Evolutionary conservation across 2,113 vertebrate genomes (phyloP), one percentile per base, ranked within the genome.

Genomic region (Pampusana beccarii): DNA sequence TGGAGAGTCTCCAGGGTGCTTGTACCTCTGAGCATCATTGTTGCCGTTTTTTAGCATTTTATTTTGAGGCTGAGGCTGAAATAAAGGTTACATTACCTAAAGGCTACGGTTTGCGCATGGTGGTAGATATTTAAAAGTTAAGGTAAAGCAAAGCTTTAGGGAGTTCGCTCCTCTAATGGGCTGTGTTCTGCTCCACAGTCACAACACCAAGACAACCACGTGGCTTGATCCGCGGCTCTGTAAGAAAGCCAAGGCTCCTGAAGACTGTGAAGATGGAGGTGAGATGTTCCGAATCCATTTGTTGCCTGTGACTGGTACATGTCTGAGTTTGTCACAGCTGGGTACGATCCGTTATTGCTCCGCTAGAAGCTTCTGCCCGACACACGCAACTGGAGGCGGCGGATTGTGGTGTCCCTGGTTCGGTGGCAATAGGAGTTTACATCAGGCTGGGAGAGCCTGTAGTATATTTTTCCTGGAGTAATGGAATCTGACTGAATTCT

Each of bases 181-280:
- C 12, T 73, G 1, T 48, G 24, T 91, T 97, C 90, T 97, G 38
- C 97, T 97, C 81, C 94, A 29, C 92, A 99, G 99, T 94, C 99
- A 99, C 88, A 99, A 99, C 98, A 99, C 98, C 88, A 99, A 99
- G 98, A 99, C 99, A 51, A 99, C 99, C 17, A 99, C 99, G 11
- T 99, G 99, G 99, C 97, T 99, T 95, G 99, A 99, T 96, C 99
- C 99, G 9, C 98, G 99, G 33, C 99, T 99, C n/a, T 99, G 99
- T 92, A 99, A 98, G 97, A 99, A 99, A 98, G 99, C 99, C 83
- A 99, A 99, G 97, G 99, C 99, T 72, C 99, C 99, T 5, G 99
- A 99, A 97, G 99, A 99, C 74, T 99, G 99, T 96, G 98, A 99
- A 89, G 99, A 99, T 94, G 99, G 99, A 99, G 99, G 99, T 99